Evolutionary conservation across 2,113 vertebrate species (phyloP).

Genomic region (Myiagra hebetior): DNA sequence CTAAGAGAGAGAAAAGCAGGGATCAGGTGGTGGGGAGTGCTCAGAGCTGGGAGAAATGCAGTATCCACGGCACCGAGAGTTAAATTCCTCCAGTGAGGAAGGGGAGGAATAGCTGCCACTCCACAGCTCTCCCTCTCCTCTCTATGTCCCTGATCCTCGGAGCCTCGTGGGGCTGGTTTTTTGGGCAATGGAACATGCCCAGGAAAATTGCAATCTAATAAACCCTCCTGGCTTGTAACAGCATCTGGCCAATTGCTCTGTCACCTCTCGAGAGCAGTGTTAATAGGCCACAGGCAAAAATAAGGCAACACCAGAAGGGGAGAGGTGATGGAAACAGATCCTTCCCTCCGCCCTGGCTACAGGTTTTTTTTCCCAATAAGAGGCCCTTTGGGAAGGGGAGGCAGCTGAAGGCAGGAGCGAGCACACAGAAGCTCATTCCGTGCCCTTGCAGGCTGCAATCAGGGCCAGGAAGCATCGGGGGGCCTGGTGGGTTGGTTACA

Average conservation of each 20-base stretch:
- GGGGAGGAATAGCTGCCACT: neutral
- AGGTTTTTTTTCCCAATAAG: neutral
- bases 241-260: neutral
- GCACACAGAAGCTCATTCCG: neutral
- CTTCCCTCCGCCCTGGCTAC: neutral
- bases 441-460: neutral
- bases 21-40: neutral
- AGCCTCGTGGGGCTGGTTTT: neutral
- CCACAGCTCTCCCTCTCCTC: neutral
- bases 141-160: neutral
- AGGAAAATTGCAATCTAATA: neutral
- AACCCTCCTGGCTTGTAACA: neutral
- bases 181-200: neutral
- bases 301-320: neutral
- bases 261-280: neutral
- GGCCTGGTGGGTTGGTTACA: neutral
- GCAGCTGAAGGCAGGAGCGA: neutral
- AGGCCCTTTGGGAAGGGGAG: neutral
- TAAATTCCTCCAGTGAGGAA: neutral
- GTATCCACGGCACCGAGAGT: neutral
- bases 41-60: neutral
- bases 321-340: neutral
- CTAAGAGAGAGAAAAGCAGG: slow-evolving; percentile 63
- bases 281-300: neutral
- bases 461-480: slow-evolving; percentile 9